Percentiles rank a stretch among this genome's conserved stretches.
phyloP scores from a whole-genome alignment of 2,888 invertebrate genomes.

The Lithosia quadra region DNA sequence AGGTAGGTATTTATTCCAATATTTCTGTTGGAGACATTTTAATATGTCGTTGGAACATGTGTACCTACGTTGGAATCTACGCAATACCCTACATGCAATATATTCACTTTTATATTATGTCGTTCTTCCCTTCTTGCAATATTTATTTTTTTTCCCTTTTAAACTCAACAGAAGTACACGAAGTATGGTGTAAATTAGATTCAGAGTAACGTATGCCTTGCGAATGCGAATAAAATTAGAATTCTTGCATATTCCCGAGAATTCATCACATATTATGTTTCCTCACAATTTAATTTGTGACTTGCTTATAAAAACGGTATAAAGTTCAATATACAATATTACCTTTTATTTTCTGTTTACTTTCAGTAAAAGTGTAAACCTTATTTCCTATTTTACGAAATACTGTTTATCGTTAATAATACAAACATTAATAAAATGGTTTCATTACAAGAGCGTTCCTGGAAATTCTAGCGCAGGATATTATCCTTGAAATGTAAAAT shows the following conservation, averaged over 20 bases:
- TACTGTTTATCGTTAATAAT: not conserved
- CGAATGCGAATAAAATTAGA: not conserved
- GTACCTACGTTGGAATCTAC: no score
- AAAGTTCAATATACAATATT: slow-evolving; percentile 1
- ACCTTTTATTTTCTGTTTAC: not conserved
- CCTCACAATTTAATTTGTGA: not conserved
- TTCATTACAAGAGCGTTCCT: not conserved
- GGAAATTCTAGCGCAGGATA: not conserved
- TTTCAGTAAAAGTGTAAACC: not conserved
- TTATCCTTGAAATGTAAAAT: not conserved
- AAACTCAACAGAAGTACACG: not conserved
- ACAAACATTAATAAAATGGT: not conserved
- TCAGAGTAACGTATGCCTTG: not conserved
- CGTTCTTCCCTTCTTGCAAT: no score
- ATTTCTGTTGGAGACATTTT: no score
- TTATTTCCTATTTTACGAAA: not conserved
- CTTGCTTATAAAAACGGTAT: not conserved
- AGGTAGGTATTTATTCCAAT: no score
- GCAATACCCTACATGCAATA: no score
- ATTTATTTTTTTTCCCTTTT: not conserved
- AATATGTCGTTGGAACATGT: no score
- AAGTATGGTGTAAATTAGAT: slow-evolving; percentile 3
- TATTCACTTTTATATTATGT: no score
- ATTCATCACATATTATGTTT: slow-evolving; percentile 3
- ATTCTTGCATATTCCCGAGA: not conserved